Evolutionary conservation across 1,140 invertebrate genomes (phyloP), one percentile per base, ranked within the genome.

Genomic region (Dinothrombium tinctorium): DNA sequence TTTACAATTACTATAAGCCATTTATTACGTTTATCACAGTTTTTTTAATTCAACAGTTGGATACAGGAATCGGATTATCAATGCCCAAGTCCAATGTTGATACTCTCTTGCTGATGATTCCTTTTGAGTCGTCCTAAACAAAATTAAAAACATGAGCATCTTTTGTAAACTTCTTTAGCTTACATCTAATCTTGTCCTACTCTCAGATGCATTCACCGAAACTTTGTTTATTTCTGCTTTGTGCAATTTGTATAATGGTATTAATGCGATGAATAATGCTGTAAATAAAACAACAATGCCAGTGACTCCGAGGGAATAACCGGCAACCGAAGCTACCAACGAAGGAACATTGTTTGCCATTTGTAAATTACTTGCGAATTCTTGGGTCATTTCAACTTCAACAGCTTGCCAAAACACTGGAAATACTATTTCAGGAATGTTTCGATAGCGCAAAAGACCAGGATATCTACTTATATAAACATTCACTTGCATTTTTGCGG

Each of bases 331-430:
- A 11, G 44, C 21, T 4, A 37, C 17, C 1, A 37, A 21, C 14
- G 11, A 29, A 9, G 47, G 44, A 12, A 37, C 42, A 0, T 33
- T 41, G 1, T 44, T 5, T 5, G 40, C 33, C 11, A 14, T 21
- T 14, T 40, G 28, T 2, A 50, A 23, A 20, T 37, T 37, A 19
- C 46, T 24, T 11, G 41, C 35, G 15, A 46, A 33, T 2, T 49
- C 37, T 5, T 37, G 21, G 9, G 42, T 26, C 3, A 50, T n/a
- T 11, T 44, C 24, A n/a, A 45, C 23, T 2, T 31, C 12, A 15
- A 50, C 21, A 4, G 45, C 47, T 11, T 43, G 45, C 51, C 51
- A 53, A 22, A 53, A 46, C 4, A 53, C 19, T 0, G 51, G 51
- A 36, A 49, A 50, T 2, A 53, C 32, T 17, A 50, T 44, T 26